Percentiles rank a stretch among this genome's conserved stretches.
phyloP scores from a whole-genome alignment of 2,113 vertebrate genomes.

The Lasiurus cinereus region DNA sequence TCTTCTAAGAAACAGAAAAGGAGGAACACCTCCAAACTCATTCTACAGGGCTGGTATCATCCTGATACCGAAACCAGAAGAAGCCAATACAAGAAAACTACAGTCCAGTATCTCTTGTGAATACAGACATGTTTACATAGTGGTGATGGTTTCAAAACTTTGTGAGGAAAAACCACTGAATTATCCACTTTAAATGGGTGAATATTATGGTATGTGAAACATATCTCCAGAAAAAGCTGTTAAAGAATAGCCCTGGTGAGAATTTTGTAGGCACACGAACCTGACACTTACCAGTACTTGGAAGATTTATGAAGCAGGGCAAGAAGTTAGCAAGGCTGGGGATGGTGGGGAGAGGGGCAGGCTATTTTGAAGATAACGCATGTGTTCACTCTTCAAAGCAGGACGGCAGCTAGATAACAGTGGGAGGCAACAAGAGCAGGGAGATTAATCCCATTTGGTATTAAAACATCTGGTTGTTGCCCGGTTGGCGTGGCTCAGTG shows the following conservation, averaged over 20 bases:
- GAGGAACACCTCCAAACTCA: background rate
- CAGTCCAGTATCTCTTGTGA: background rate
- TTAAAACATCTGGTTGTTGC: background rate
- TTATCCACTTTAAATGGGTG: background rate
- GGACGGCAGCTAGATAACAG: slow-evolving; percentile 52
- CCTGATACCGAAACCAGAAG: background rate
- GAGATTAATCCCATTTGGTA: slow-evolving; percentile 3
- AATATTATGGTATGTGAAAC: background rate
- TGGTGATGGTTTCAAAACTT: background rate
- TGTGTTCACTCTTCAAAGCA: slow-evolving; percentile 48
- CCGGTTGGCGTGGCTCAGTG: no score
- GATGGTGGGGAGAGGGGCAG: background rate
- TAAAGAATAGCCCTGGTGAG: background rate
- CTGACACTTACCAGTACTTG: background rate
- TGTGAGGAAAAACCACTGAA: background rate
- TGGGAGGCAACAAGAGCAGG: slow-evolving; percentile 10
- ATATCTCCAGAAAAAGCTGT: background rate
- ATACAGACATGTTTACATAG: background rate
- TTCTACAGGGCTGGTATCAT: background rate
- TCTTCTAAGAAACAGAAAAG: slow-evolving; percentile 33
- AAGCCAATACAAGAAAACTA: background rate
- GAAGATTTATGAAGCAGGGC: background rate
- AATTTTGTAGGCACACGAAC: background rate
- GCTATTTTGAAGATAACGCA: slow-evolving; percentile 14
- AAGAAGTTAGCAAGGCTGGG: slow-evolving; percentile 22